Conservation (phyloP, 1,140 invertebrate genomes). For the Drosophila prosaltans region DNA sequence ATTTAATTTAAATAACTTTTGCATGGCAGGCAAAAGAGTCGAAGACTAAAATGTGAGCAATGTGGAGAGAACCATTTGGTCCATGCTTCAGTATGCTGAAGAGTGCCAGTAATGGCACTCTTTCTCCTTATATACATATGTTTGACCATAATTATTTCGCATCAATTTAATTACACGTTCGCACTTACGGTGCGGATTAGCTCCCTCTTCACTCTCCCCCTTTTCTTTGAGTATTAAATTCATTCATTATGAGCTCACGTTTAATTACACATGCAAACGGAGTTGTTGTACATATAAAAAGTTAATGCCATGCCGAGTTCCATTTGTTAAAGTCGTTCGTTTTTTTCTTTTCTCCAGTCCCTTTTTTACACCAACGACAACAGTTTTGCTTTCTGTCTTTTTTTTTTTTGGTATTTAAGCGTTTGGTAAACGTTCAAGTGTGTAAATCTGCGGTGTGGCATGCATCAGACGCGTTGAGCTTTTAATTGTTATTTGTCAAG, state of each 20-base stretch:
- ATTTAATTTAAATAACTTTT: conserved; percentile 80
- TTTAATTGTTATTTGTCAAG: conserved; percentile 71
- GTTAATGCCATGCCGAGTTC: conserved; percentile 42
- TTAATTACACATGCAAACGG: conserved; percentile 66
- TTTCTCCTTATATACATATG: conserved; percentile 16
- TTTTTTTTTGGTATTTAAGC: conserved; percentile 23
- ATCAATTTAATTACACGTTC: conserved; percentile 69
- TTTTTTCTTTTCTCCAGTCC: conserved; percentile 26
- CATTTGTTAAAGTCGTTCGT: conserved; percentile 41
- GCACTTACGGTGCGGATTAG: conserved; percentile 61
- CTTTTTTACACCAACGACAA: background rate
- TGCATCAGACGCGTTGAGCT: conserved; percentile 37
- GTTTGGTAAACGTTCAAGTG: conserved; percentile 61
- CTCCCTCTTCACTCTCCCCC: conserved; percentile 51
- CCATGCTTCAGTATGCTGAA: background rate
- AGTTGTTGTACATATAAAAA: conserved; percentile 30
- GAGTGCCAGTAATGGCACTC: background rate
- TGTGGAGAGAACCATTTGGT: conserved; percentile 33
- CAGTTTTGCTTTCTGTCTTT: too few species aligned
- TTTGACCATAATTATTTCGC: conserved; percentile 34
- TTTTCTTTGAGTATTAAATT: conserved; percentile 64
- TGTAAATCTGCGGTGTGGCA: conserved; percentile 56
- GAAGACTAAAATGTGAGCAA: conserved; percentile 40
- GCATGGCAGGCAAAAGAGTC: conserved; percentile 30
- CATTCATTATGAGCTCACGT: conserved; percentile 56